Evolutionary conservation across 2,888 invertebrate genomes (phyloP).

Genomic region (Tetragnatha montana): DNA sequence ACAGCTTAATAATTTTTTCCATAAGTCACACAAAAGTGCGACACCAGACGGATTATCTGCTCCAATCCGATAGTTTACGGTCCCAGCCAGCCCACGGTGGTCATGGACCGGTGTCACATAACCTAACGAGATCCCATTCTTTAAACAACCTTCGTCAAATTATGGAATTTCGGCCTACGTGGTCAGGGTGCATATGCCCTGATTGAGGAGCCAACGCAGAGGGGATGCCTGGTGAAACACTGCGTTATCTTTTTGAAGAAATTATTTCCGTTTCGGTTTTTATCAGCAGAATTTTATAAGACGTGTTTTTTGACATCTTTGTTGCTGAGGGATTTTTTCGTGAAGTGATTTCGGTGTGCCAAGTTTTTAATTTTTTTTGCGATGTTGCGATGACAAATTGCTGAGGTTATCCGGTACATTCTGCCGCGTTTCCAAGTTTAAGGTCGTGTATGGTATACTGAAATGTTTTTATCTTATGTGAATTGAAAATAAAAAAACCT

Average conservation of each 20-base stretch:
- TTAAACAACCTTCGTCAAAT: constrained; percentile 21
- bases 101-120: constrained; percentile 27
- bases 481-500: no score
- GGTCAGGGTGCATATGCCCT: constrained; percentile 13
- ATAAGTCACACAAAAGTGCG: constrained; percentile 2
- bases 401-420: no score
- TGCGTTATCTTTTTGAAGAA: background rate
- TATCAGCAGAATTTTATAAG: background rate
- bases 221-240: background rate
- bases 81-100: background rate
- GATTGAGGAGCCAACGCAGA: constrained; percentile 3
- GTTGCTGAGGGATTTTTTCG: background rate
- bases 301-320: background rate
- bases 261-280: constrained; percentile 1
- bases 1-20: constrained; percentile 1
- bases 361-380: no score
- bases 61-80: constrained; percentile 47
- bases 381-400: no score
- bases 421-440: no score
- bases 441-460: no score
- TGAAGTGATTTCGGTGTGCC: background rate
- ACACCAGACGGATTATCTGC: constrained; percentile 1
- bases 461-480: no score
- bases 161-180: constrained; percentile 30
- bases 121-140: constrained; percentile 7